Conservation (phyloP, 2,113 vertebrate genomes). For the Leiothrix lutea region DNA sequence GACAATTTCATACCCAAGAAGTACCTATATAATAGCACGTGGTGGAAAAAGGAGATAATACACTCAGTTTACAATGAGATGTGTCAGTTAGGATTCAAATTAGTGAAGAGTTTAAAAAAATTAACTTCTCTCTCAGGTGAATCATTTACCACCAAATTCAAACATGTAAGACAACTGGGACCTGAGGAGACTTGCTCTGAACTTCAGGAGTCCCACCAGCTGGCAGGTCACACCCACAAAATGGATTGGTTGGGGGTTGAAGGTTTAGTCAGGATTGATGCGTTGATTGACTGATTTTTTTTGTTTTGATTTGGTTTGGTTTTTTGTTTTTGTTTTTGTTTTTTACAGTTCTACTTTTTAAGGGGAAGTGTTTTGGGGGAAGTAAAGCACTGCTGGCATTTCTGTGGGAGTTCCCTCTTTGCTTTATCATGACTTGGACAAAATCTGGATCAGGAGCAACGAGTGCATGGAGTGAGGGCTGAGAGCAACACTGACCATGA, state of each 20-base stretch:
- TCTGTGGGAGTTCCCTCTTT: not conserved
- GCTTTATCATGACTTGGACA: not conserved
- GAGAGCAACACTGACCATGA: not conserved
- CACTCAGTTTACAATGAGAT: not conserved
- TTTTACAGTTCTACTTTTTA: not conserved
- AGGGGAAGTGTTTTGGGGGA: rapidly evolving
- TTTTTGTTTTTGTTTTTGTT: no score
- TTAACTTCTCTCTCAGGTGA: not conserved
- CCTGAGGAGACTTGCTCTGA: not conserved
- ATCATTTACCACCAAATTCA: not conserved
- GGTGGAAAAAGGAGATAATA: not conserved
- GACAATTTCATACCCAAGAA: not conserved
- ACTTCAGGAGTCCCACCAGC: not conserved
- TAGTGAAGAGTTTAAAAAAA: not conserved
- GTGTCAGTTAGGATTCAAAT: not conserved
- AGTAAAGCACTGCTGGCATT: not conserved
- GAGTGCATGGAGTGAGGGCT: not conserved
- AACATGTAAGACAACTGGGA: rapidly evolving
- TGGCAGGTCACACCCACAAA: not conserved
- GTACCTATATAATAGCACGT: not conserved
- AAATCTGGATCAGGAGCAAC: not conserved
- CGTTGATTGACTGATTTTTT: no score
- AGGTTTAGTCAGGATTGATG: not conserved
- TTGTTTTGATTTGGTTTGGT: no score
- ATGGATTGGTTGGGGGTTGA: not conserved